Evolutionary conservation across 1,140 invertebrate genomes (phyloP), one percentile per base, ranked within the genome.

Genomic region (Zaprionus vittiger): DNA sequence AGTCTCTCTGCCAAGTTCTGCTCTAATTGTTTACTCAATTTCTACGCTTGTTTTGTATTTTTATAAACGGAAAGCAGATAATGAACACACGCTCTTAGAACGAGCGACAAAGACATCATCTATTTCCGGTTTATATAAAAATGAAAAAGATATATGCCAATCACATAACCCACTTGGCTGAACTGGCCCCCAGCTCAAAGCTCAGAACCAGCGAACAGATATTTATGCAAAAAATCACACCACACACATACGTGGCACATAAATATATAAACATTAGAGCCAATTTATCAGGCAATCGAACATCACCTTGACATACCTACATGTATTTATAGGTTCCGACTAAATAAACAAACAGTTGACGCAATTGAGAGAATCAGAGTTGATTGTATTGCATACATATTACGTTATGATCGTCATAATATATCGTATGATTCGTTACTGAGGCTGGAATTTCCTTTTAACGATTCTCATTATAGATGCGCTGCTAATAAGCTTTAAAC

Each of bases 241-340:
- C 49, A 64, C 37, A 56, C 38, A 68, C 5, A 20, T 14, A 52
- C 4, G 28, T 31, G 31, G 22, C 20, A 52, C 47, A 52, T n/a
- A 38, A 24, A n/a, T 31, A 37, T 57, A 73, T 77, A 57, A 67
- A 61, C 74, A 80, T 89, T 81, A 80, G 66, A 86, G 79, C 67
- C 73, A 47, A 86, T 74, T 75, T 78, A 83, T 83, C 69, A 47
- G 55, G 47, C 64, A 24, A 80, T 66, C 80, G 65, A 73, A 79
- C 66, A 84, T 84, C 81, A 90, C 85, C 85, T 89, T 89, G 85
- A 84, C 85, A 89, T 89, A 84, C 79, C 85, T 77, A 75, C 63
- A 66, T 76, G 59, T 64, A 77, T 71, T 79, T 67, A 62, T 73
- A 70, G 62, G 56, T 68, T 38, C 44, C 44, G 71, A 61, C 54